These are phyloP conservation scores for Eledone cirrhosa DNA, from an alignment of 2,888 invertebrate genomes.

Conservation along the genomic window DNA sequence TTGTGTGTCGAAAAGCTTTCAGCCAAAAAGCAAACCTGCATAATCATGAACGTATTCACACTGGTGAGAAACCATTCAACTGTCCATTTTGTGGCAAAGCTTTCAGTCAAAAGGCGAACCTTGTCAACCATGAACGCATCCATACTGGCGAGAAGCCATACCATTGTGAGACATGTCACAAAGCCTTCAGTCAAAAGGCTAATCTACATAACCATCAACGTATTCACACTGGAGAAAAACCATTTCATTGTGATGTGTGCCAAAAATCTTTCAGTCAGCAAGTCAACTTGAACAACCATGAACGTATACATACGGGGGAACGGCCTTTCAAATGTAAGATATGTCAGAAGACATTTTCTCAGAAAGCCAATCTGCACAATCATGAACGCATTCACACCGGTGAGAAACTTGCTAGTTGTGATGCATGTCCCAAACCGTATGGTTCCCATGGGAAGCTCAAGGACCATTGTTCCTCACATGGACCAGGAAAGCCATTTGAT, in stretches of 20 bases:
- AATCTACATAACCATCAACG: constrained; percentile 15
- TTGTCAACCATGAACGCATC: constrained; percentile 12
- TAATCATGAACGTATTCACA: constrained; percentile 1
- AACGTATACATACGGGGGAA: constrained; percentile 13
- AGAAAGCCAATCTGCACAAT: constrained; percentile 9
- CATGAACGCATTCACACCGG: constrained; percentile 14
- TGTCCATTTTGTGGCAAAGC: constrained; percentile 18
- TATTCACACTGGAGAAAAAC: constrained; percentile 20
- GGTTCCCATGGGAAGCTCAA: background rate
- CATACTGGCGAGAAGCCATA: constrained; percentile 27
- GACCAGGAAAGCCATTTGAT: background rate
- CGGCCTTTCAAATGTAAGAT: constrained; percentile 21
- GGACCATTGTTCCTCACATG: background rate
- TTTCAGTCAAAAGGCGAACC: constrained; percentile 18
- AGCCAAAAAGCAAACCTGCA: constrained; percentile 9
- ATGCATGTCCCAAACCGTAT: background rate
- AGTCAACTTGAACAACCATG: background rate
- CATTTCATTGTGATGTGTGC: constrained; percentile 18
- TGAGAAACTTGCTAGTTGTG: constrained; percentile 1
- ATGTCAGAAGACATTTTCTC: constrained; percentile 16
- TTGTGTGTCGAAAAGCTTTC: constrained; percentile 19
- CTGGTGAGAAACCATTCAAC: constrained; percentile 22
- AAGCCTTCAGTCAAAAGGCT: constrained; percentile 20
- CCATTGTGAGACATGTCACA: constrained; percentile 17
- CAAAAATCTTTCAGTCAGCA: constrained; percentile 15